phyloP scores from a whole-genome alignment of 1,140 invertebrate species.

The Plectrocnemia conspersa region DNA sequence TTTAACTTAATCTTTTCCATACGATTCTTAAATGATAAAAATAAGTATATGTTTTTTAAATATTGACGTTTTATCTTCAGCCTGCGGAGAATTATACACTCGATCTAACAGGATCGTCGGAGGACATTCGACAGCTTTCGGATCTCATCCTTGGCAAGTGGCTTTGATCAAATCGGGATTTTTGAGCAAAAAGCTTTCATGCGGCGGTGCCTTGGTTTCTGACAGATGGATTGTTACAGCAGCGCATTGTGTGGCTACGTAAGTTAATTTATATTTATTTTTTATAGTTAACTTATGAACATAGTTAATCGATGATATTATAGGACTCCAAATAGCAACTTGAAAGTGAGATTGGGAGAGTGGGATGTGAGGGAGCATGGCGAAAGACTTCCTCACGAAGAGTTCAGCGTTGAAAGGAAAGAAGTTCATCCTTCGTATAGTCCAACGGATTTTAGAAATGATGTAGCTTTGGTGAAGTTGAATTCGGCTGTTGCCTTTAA shows the following conservation, averaged over 20 bases:
- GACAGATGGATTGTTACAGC: constrained; percentile 87
- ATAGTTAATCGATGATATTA: constrained; percentile 16
- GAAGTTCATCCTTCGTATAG: constrained; percentile 87
- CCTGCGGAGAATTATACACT: constrained; percentile 81
- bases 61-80: constrained; percentile 52
- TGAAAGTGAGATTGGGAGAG: constrained; percentile 83
- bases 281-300: not conserved
- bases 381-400: constrained; percentile 79
- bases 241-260: constrained; percentile 85
- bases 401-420: constrained; percentile 81
- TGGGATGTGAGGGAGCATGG: constrained; percentile 83
- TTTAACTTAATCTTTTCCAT: not conserved
- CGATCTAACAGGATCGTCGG: constrained; percentile 87
- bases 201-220: constrained; percentile 84
- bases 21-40: not conserved
- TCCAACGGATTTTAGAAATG: constrained; percentile 82
- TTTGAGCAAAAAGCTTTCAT: constrained; percentile 82
- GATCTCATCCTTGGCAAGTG: constrained; percentile 92
- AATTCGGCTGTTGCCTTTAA: constrained; percentile 75
- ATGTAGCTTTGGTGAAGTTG: constrained; percentile 79
- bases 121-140: constrained; percentile 84
- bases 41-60: not conserved
- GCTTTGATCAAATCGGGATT: constrained; percentile 90
- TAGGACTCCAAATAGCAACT: constrained; percentile 72
- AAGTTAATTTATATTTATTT: constrained; percentile 46